Percentiles rank a stretch among this genome's conserved stretches.
phyloP scores from a whole-genome alignment of 2,888 invertebrate genomes.

The Tetragnatha montana region DNA sequence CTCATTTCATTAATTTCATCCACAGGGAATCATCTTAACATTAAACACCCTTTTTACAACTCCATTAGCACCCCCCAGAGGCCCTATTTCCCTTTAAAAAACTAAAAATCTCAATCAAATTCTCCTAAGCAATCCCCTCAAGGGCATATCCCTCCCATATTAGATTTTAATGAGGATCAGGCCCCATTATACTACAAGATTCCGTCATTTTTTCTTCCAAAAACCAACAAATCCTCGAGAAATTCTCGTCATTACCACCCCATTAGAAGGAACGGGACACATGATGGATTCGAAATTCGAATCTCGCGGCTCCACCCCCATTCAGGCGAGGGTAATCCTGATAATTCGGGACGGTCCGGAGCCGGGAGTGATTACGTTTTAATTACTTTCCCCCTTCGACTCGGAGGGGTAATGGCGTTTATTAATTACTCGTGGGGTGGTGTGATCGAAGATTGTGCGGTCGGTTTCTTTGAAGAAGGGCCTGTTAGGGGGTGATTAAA shows the following conservation, averaged over 20 bases:
- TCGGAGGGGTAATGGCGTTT: conserved; percentile 30
- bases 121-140: not conserved
- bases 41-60: too few relatives aligned
- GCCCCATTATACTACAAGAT: not conserved
- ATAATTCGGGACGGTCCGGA: conserved; percentile 27
- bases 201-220: not conserved
- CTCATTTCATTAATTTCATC: too few relatives aligned
- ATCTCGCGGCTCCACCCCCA: conserved; percentile 8
- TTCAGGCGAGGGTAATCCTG: conserved; percentile 24
- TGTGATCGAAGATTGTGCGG: too few relatives aligned
- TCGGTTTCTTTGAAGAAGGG: too few relatives aligned
- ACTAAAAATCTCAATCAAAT: not conserved
- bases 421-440: conserved; percentile 45
- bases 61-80: not conserved
- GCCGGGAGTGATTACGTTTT: conserved; percentile 56
- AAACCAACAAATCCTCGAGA: not conserved
- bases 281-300: conserved; percentile 25
- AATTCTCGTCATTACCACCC: conserved; percentile 20
- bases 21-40: too few relatives aligned
- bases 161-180: not conserved
- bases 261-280: conserved; percentile 25
- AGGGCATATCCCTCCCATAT: not conserved
- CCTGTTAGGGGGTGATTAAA: too few relatives aligned
- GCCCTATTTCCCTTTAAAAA: not conserved
- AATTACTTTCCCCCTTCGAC: conserved; percentile 38